A percentile compares a stretch with the other conserved stretches of the same genome.
These are phyloP conservation scores for Rhynchopsitta pachyrhyncha DNA, from an alignment of 2,113 vertebrate genomes.

Conservation along the genomic window DNA sequence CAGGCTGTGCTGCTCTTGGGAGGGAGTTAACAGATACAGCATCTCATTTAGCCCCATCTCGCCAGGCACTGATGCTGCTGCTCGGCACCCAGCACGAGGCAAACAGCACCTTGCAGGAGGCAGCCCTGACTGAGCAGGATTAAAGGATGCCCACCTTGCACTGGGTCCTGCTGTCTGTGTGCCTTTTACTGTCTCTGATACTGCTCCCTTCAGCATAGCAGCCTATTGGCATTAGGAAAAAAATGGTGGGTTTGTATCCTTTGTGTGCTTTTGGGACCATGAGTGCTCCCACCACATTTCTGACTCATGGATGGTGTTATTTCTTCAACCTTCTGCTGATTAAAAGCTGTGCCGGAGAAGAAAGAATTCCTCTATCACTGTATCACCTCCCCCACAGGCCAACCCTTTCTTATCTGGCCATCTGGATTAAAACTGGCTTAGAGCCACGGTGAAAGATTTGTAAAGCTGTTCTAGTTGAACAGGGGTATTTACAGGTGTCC, in stretches of 20 bases:
- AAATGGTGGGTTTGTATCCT: background rate
- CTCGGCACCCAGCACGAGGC: background rate
- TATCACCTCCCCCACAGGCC: background rate
- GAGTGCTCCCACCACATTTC: background rate
- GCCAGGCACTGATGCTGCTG: background rate
- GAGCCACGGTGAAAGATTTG: background rate
- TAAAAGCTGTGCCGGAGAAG: background rate
- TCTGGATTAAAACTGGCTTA: constrained; percentile 7
- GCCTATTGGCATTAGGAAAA: background rate
- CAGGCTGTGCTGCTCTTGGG: constrained; percentile 11
- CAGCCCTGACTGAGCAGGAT: background rate
- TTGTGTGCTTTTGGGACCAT: background rate
- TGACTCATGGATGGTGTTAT: background rate
- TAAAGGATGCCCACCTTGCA: accelerated
- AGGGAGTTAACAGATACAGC: constrained; percentile 13
- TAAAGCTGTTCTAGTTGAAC: background rate
- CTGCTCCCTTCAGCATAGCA: background rate
- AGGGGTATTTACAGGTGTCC: background rate
- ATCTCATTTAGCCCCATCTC: background rate
- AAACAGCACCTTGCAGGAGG: background rate
- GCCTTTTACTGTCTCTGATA: background rate
- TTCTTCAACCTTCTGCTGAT: background rate
- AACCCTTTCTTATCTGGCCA: background rate
- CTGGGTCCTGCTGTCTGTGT: background rate
- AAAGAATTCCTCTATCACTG: background rate